phyloP scores from a whole-genome alignment of 2,888 invertebrate species.

The Poecilobothrus nobilitatus region DNA sequence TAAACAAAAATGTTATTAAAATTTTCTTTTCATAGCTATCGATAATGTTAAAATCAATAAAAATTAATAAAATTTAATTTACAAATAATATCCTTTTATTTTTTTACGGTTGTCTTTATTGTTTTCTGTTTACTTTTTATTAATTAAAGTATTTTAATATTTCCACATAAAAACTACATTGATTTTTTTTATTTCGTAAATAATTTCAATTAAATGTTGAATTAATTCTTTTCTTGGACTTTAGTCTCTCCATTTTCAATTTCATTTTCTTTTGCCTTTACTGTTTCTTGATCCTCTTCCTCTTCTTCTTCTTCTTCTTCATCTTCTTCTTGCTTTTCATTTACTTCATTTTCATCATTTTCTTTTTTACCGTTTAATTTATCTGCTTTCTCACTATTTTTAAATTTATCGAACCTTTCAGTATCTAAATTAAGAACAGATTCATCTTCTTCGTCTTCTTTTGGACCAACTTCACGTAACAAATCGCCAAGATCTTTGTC shows the following conservation, averaged over 20 bases:
- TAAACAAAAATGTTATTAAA: not conserved
- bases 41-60: not conserved
- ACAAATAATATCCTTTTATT: not conserved
- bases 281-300: not conserved
- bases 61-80: not conserved
- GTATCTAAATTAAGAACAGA: conserved; percentile 45
- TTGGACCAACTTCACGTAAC: conserved; percentile 58
- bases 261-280: not conserved
- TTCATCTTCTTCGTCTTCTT: conserved; percentile 61
- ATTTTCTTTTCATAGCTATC: not conserved
- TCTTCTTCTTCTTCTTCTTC: not conserved
- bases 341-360: not conserved
- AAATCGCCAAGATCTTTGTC: conserved; percentile 73
- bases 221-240: not conserved
- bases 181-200: not conserved
- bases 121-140: not conserved
- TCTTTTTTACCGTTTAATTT: not conserved
- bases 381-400: not conserved
- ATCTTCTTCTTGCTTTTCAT: not conserved
- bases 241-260: not conserved
- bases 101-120: not conserved
- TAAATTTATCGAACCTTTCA: conserved; percentile 39
- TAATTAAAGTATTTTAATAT: not conserved
- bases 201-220: not conserved
- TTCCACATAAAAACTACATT: not conserved